Evolutionary conservation across 1,140 invertebrate species (phyloP).

Genomic region (Rhyzopertha dominica): DNA sequence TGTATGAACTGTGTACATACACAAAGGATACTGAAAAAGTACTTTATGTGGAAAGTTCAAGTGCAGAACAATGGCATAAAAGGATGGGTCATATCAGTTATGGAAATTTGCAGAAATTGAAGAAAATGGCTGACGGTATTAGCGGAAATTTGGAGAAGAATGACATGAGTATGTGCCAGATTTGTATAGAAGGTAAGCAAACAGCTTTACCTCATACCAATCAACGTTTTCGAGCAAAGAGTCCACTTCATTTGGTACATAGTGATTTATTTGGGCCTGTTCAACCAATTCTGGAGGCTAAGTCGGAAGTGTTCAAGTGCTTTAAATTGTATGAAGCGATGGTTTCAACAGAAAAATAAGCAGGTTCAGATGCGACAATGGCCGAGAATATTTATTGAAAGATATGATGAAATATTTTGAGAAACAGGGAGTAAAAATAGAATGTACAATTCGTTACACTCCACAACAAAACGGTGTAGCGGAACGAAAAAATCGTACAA

Average conservation of each 20-base stretch:
- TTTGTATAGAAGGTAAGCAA: constrained; percentile 24
- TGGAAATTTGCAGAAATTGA: constrained; percentile 5
- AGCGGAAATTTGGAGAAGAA: neutral
- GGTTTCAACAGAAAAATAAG: constrained; percentile 16
- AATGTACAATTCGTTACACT: constrained; percentile 37
- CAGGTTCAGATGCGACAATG: constrained; percentile 22
- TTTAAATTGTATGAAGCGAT: constrained; percentile 28
- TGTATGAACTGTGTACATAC: no score
- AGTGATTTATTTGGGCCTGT: constrained; percentile 43
- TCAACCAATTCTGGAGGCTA: constrained; percentile 31
- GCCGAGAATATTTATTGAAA: constrained; percentile 20
- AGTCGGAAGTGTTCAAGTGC: constrained; percentile 32
- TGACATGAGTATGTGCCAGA: neutral
- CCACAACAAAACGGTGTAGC: constrained; percentile 48
- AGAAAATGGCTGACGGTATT: neutral
- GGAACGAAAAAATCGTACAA: constrained; percentile 43
- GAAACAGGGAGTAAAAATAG: constrained; percentile 23
- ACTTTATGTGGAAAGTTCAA: neutral
- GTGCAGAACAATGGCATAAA: constrained; percentile 18
- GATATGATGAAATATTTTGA: constrained; percentile 13
- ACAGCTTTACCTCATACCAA: constrained; percentile 12
- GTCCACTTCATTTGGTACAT: constrained; percentile 37
- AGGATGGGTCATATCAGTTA: constrained; percentile 20
- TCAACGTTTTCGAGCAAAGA: no score
- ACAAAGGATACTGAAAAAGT: neutral